Evolutionary conservation across 2,888 invertebrate species (phyloP).

Genomic region (Protula sp.): DNA sequence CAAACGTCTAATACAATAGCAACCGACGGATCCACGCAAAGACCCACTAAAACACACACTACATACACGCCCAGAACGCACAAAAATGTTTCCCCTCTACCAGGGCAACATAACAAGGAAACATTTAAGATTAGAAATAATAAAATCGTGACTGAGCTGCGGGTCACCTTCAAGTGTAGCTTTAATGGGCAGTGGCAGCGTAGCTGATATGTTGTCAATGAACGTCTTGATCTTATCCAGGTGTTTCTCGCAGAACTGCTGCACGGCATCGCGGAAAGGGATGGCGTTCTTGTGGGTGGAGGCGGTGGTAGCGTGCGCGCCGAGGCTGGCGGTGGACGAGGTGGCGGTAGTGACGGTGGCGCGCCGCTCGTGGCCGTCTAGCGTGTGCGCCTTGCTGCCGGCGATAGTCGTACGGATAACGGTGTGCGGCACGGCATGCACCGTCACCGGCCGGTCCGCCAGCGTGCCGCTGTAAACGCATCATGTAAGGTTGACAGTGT

Average conservation of each 20-base stretch:
- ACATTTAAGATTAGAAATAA: too few relatives aligned
- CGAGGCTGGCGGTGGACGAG: constrained; percentile 10
- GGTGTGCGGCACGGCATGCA: not conserved
- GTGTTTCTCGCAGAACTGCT: constrained; percentile 94
- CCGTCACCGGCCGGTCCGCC: not conserved
- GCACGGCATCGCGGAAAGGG: constrained; percentile 60
- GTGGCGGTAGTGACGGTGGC: constrained; percentile 6
- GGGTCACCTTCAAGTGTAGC: constrained; percentile 88
- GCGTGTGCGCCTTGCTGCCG: constrained; percentile 4
- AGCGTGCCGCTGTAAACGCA: too few relatives aligned
- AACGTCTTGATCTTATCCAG: constrained; percentile 83
- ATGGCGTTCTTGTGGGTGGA: constrained; percentile 2
- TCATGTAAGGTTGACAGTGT: too few relatives aligned
- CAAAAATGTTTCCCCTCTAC: too few relatives aligned
- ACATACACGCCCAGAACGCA: too few relatives aligned
- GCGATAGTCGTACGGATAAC: constrained; percentile 7
- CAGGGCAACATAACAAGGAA: too few relatives aligned
- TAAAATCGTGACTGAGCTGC: too few relatives aligned
- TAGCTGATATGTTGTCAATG: constrained; percentile 78
- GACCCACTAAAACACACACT: too few relatives aligned
- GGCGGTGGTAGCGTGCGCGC: not conserved
- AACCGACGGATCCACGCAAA: too few relatives aligned
- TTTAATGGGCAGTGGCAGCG: constrained; percentile 84
- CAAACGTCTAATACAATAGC: too few relatives aligned
- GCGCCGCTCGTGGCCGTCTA: not conserved